Base-by-base conservation (phyloP, 2,113 vertebrate genomes). In the Pantherophis guttatus region DNA sequence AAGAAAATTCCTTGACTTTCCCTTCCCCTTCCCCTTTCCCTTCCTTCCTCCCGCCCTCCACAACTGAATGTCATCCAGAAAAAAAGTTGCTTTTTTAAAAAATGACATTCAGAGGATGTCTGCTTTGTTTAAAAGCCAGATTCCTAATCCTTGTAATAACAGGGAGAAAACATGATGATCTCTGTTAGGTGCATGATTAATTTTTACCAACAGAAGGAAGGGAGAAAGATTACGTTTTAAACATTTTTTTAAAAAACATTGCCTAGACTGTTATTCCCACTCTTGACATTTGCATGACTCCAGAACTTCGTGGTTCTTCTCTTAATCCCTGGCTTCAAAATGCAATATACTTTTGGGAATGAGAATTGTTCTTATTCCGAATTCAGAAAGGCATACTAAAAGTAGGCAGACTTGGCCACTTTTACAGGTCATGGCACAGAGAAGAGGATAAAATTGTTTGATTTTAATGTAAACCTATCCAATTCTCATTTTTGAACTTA, bases 11-110 rank as follows among this genome's bases (percentile, higher is more conserved):
- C 23, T 5, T 19, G 8, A 1, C 11, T 1, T 5, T 2, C 11
- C 11, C 11, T 12, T 7, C 10, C 4, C 12, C 5, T 17, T 13
- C 5, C n/a, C n/a, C n/a, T n/a, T n/a, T n/a, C 0, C 26, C 11
- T n/a, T 7, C n/a, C n/a, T 75, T 0, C n/a, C 15, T 75, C n/a
- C 70, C 6, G 19, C 8, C 12, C n/a, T 62, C 8, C 17, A 8
- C 53, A 54, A 85, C 15, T 81, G 70, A 39, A 81, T 86, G 54
- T 15, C 19, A 65, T 65, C 24, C 29, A 39, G 52, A 55, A 88
- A 50, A 81, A 81, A 81, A 10, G 2, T 39, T 21, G 17, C 29
- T 44, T 81, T 59, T 87, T 87, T 9, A 11, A 33, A 75, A 81
- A 29, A 21, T 55, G 39, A 19, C 39, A 55, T 29, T 39, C 3